These are phyloP conservation scores for Haplotaxodon microlepis DNA, from an alignment of 2,113 vertebrate species.

Conservation along the genomic window DNA sequence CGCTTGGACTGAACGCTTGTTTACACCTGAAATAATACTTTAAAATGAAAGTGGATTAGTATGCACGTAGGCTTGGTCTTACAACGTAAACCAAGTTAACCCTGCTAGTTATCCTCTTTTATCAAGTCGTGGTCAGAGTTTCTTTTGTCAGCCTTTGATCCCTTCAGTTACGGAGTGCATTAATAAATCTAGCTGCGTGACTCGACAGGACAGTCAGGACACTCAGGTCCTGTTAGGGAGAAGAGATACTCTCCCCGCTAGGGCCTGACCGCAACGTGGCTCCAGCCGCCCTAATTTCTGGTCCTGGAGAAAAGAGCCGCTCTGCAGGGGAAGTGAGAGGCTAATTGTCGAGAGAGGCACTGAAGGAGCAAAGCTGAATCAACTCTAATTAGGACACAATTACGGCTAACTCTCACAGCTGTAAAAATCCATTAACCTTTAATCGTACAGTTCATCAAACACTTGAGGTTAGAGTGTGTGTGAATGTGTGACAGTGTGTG, in stretches of 20 bases:
- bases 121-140: background rate
- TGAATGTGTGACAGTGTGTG: background rate
- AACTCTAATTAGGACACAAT: constrained; percentile 55
- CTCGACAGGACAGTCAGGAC: background rate
- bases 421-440: constrained; percentile 60
- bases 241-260: background rate
- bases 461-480: background rate
- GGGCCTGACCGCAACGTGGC: background rate
- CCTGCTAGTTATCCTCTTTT: background rate
- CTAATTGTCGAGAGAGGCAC: constrained; percentile 25
- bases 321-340: background rate
- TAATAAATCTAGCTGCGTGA: background rate
- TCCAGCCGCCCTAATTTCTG: constrained; percentile 13
- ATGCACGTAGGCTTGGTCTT: background rate
- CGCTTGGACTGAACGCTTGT: background rate
- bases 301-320: background rate
- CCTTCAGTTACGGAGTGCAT: background rate
- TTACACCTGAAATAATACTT: background rate
- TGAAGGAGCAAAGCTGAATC: constrained; percentile 26
- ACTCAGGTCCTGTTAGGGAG: background rate
- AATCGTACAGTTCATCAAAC: constrained; percentile 42
- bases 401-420: constrained; percentile 38
- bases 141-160: background rate
- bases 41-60: background rate
- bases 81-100: background rate